Evolutionary conservation across 1,140 invertebrate species (phyloP), one percentile per base, ranked within the genome.

Genomic region (Argopecten irradians): DNA sequence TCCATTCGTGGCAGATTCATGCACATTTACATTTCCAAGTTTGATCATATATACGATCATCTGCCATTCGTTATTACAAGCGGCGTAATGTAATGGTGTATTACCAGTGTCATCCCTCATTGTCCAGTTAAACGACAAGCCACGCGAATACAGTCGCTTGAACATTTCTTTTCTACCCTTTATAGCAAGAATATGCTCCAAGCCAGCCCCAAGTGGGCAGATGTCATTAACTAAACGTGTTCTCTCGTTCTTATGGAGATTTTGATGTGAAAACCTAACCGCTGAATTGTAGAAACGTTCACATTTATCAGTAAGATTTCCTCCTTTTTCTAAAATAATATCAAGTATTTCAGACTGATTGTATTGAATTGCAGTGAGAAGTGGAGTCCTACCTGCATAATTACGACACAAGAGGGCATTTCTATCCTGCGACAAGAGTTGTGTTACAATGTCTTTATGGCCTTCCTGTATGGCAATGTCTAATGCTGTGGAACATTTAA

Each of bases 401-500:
- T 71, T n/a, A 22, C 55, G 55, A 71, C 55, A 71, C n/a, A 1
- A n/a, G 14, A 71, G 55, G 22, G 55, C 55, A 11, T 71, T n/a
- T 0, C 22, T n/a, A 0, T 3, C 28, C 28, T 71, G 55, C 8
- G n/a, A 71, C 2, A 71, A n/a, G n/a, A 71, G 55, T 5, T 71
- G 22, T 28, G 55, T 28, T 28, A 83, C 86, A 33, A 87, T 43
- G 28, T 87, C 55, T 2, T 0, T 83, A 35, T 87, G 16, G 5
- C 82, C 86, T 11, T 39, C 28, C 83, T 87, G 86, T 0, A 87
- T 9, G 34, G 86, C 71, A 14, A 87, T 32, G 14, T 87, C 86
- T 83, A 87, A 83, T 39, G 86, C 86, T 5, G 86, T 83, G 39
- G 35, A 34, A 43, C 86, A 87, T 83, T 39, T 41, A 32, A 87